Base-by-base conservation (phyloP, 2,888 invertebrate species). In the Dryocosmus kuriphilus region DNA sequence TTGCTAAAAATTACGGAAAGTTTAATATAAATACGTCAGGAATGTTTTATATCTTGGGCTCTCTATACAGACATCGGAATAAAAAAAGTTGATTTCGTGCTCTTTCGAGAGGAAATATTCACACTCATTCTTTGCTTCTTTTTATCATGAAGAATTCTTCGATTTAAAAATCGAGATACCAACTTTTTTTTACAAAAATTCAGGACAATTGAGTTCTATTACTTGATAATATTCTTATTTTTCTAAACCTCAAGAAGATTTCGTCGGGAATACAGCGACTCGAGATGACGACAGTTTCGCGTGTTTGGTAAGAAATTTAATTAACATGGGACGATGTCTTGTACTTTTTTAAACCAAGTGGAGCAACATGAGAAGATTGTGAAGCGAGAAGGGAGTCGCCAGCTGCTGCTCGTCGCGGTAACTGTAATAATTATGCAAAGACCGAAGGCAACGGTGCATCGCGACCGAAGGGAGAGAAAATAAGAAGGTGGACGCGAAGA, bases 381-480 rank as follows among this genome's bases (percentile, higher is more conserved):
- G 32, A 38, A 67, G 19, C 63, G 41, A 71, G 19, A 30, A 63
- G 61, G 63, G 71, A 82, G 38, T 41, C 38, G 38, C 83, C 83
- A 83, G 86, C 86, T 86, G 85, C 87, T 86, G 85, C 85, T 87
- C 82, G 84, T 83, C 83, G 85, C 81, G 85, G 86, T 88, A 87
- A 88, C 86, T 87, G 88, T 88, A 88, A 90, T 89, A 88, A 90
- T 90, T 90, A 90, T 90, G 90, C 88, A 89, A 90, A 89, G 87
- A 85, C 86, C 85, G 86, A 86, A 85, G 85, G 85, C 85, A 88
- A 87, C 88, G 88, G 87, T 87, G 88, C 85, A 88, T 88, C 84
- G 84, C 85, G 83, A 75, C 76, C 75, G 67, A 77, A 76, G 79
- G 75, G 74, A 76, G 77, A 80, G 81, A 82, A 83, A 79, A 81